phyloP scores from a whole-genome alignment of 2,888 invertebrate genomes.

The Labia minor region DNA sequence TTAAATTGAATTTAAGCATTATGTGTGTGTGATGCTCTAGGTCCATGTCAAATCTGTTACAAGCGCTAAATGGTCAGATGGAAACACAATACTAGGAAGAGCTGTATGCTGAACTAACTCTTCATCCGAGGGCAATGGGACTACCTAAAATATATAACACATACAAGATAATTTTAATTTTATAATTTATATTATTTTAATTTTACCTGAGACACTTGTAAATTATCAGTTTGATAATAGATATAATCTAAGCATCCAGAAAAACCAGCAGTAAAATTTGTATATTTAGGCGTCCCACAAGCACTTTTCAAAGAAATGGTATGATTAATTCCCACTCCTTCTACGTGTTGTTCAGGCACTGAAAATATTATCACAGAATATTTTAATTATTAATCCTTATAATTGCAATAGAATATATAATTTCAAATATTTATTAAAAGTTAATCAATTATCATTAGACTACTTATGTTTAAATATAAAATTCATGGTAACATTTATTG shows the following conservation, averaged over 20 bases:
- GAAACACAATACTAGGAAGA: constrained; percentile 79
- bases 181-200: no score
- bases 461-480: no score
- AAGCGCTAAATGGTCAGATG: constrained; percentile 88
- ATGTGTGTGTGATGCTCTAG: no score
- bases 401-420: no score
- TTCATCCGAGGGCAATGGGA: constrained; percentile 70
- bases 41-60: constrained; percentile 63
- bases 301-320: constrained; percentile 58
- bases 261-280: constrained; percentile 74
- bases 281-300: constrained; percentile 71
- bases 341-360: constrained; percentile 56
- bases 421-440: no score
- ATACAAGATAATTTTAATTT: background rate
- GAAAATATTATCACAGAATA: no score
- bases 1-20: no score
- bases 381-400: no score
- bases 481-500: no score
- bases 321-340: constrained; percentile 53
- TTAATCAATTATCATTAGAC: no score
- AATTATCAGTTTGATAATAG: constrained; percentile 57
- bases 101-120: constrained; percentile 63
- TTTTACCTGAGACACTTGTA: constrained; percentile 43
- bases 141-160: constrained; percentile 42
- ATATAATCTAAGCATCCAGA: constrained; percentile 87